Evolutionary conservation across 2,113 vertebrate genomes (phyloP), one percentile per base, ranked within the genome.

Genomic region (Coturnix japonica): DNA sequence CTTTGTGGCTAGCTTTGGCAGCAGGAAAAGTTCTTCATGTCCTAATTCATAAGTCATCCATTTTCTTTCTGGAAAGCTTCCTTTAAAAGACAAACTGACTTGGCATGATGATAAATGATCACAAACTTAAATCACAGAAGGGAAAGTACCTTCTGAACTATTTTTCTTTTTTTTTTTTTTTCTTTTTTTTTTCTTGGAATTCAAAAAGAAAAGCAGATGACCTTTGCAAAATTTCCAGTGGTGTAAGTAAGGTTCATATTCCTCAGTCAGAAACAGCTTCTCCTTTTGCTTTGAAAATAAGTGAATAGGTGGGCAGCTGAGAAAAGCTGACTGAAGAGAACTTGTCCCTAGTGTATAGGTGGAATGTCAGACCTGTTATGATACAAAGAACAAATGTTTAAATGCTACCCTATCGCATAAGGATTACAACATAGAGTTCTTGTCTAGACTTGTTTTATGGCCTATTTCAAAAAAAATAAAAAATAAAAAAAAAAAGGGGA

Each of bases 101-200:
- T 43, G 14, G 67, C 46, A 30, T 25, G 20, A 86, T 90, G 78
- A 91, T 79, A 89, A 94, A 92, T 91, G 35, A 19, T 70, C 10
- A 3, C 53, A 75, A 85, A 85, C 65, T 92, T 91, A 80, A 89
- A 87, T 87, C 87, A 94, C 51, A 91, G 51, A 94, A 66, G 90
- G 63, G 60, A 86, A 93, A 94, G 89, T 87, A 95, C 84, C 89
- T 94, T 93, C 81, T 53, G 63, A 89, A 41, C 7, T 35, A 39
- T 57, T 47, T 6, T 33, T 59, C 13, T 49, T 49, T 25, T 49
- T 5, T 53, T 15, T 53, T 8, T 16, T 28, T 53, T 7, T 53
- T 28, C 8, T 6, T 46, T 4, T 33, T 53, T 53, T 60, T 85
- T 75, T 61, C 13, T 18, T 44, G 70, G 78, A 60, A 33, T 60